Conservation (phyloP, 1,140 invertebrate species). For the Drosophila kurseongensis region DNA sequence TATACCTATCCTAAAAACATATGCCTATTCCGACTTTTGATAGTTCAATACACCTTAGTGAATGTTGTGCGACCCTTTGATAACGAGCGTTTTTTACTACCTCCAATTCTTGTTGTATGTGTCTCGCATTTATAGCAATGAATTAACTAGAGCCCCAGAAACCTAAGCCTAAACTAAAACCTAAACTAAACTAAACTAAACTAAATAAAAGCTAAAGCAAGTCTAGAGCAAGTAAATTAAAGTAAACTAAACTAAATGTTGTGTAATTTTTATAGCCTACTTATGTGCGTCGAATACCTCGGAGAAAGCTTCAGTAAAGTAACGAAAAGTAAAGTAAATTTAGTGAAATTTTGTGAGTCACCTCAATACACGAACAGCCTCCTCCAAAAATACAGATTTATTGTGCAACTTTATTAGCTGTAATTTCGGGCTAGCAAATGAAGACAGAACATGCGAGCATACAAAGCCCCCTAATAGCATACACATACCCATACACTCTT, state of each 20-base stretch:
- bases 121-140: slow-evolving; percentile 72
- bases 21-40: slow-evolving; percentile 53
- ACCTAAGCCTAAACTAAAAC: slow-evolving; percentile 27
- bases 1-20: slow-evolving; percentile 35
- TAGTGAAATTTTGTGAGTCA: slow-evolving; percentile 65
- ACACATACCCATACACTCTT: slow-evolving; percentile 19
- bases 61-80: slow-evolving; percentile 64
- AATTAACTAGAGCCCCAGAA: slow-evolving; percentile 20
- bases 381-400: slow-evolving; percentile 25
- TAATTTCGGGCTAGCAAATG: slow-evolving; percentile 53
- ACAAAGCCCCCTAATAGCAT: slow-evolving; percentile 5
- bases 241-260: slow-evolving; percentile 67
- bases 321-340: slow-evolving; percentile 51
- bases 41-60: slow-evolving; percentile 78
- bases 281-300: slow-evolving; percentile 59
- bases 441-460: slow-evolving; percentile 32
- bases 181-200: slow-evolving; percentile 20
- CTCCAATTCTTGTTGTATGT: slow-evolving; percentile 78
- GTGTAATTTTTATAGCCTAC: slow-evolving; percentile 77
- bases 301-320: slow-evolving; percentile 63
- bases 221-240: slow-evolving; percentile 65
- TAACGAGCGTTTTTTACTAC: slow-evolving; percentile 70
- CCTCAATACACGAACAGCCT: background rate
- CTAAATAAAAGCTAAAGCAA: slow-evolving; percentile 31
- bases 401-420: slow-evolving; percentile 56